phyloP scores from a whole-genome alignment of 2,113 vertebrate species.

The Xenus cinereus region DNA sequence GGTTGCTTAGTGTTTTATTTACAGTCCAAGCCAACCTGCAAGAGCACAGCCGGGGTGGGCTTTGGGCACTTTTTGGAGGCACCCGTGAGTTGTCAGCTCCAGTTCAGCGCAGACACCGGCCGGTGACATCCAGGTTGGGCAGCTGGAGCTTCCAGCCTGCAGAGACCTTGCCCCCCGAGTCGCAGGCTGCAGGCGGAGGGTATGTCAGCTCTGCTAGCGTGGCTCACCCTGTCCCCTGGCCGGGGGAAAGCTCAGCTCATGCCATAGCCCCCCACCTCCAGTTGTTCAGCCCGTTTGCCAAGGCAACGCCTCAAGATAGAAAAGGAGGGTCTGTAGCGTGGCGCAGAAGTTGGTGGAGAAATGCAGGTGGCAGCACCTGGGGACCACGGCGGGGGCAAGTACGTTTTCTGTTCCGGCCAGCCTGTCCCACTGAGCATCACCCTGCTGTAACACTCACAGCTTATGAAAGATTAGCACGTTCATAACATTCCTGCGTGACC shows the following conservation, averaged over 20 bases:
- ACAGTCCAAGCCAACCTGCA: background rate
- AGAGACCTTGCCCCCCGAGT: background rate
- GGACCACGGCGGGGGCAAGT: background rate
- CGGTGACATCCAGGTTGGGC: background rate
- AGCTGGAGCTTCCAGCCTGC: background rate
- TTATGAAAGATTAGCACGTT: background rate
- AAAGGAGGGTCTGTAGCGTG: background rate
- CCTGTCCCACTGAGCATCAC: background rate
- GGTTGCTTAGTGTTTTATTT: background rate
- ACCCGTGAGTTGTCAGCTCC: background rate
- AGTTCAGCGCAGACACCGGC: background rate
- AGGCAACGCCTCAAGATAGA: background rate
- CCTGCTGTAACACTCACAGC: background rate
- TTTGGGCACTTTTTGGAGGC: background rate
- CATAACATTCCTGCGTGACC: background rate
- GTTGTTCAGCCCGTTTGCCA: background rate
- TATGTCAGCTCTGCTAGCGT: rapidly evolving
- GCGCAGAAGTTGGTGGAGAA: background rate
- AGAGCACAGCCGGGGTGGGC: background rate
- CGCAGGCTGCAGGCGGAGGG: background rate
- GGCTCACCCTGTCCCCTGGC: rapidly evolving
- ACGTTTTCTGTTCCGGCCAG: background rate
- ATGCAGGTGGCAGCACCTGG: background rate
- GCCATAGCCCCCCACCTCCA: too few relatives aligned
- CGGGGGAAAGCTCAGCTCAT: background rate